A percentile compares a stretch with the other conserved stretches of the same genome.
Evolutionary conservation across 1,140 invertebrate species (phyloP).

Genomic region (Atta colombica): DNA sequence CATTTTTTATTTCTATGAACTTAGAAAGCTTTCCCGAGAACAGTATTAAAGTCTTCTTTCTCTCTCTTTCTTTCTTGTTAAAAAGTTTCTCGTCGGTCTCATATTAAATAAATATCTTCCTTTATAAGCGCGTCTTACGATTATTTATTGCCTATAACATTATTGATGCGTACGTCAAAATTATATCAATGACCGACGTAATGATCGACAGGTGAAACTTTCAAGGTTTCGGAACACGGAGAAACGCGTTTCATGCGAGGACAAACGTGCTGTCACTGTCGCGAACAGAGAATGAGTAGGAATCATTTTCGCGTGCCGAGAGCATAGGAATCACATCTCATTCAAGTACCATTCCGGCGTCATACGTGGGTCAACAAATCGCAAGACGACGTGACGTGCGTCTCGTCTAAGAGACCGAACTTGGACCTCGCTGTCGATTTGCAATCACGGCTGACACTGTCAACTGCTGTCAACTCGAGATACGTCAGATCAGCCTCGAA

Average conservation of each 20-base stretch:
- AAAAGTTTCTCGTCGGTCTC: neutral
- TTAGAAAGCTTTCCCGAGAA: no score
- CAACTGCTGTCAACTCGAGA: slow-evolving; percentile 1
- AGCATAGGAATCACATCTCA: no score
- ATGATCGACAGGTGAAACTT: neutral
- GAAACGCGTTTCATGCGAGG: neutral
- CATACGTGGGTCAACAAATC: neutral
- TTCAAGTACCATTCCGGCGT: neutral
- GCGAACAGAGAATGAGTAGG: neutral
- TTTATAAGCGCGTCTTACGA: no score
- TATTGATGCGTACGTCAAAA: neutral
- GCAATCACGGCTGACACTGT: neutral
- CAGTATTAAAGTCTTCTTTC: neutral
- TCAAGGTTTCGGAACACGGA: neutral
- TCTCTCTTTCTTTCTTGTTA: neutral
- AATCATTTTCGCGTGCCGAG: neutral
- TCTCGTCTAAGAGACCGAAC: neutral
- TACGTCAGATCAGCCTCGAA: neutral
- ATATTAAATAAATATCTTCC: no score
- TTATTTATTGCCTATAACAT: no score
- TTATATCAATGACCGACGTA: neutral
- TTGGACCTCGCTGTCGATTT: neutral
- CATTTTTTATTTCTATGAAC: no score
- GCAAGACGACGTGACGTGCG: neutral
- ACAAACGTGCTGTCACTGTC: neutral